These are phyloP conservation scores for Hydrotaea diabolus DNA, from an alignment of 2,888 invertebrate species.

Conservation along the genomic window DNA sequence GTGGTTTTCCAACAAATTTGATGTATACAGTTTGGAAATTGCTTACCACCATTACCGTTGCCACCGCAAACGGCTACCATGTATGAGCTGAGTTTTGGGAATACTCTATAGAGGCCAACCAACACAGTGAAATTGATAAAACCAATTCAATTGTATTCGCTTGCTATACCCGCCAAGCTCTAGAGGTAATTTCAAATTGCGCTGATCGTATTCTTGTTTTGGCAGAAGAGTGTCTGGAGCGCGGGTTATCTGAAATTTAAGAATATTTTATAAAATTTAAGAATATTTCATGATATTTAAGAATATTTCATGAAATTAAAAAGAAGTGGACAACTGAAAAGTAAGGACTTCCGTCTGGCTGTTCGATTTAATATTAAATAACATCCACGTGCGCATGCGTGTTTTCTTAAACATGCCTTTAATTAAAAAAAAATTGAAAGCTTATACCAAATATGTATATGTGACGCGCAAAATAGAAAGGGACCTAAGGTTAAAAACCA, in stretches of 20 bases:
- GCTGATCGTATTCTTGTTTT: not conserved
- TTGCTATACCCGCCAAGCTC: not conserved
- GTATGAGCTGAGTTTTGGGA: not conserved
- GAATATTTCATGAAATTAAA: no score
- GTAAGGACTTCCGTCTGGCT: no score
- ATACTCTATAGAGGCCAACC: not conserved
- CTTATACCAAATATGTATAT: no score
- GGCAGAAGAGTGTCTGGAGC: not conserved
- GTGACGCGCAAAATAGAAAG: no score
- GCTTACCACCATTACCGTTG: not conserved
- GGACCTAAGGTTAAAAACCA: no score
- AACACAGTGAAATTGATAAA: constrained; percentile 24
- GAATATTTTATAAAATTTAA: no score
- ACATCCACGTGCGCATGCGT: no score
- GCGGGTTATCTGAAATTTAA: not conserved
- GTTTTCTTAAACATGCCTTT: no score
- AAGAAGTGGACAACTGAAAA: no score
- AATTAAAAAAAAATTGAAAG: no score
- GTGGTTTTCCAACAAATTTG: constrained; percentile 43
- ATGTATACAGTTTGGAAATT: constrained; percentile 15
- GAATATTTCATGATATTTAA: not conserved
- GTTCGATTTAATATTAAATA: no score
- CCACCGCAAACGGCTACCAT: not conserved
- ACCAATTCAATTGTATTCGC: constrained; percentile 15
- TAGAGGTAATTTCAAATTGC: not conserved